Evolutionary conservation across 2,888 invertebrate species (phyloP).

Genomic region (Dascillus cervinus): DNA sequence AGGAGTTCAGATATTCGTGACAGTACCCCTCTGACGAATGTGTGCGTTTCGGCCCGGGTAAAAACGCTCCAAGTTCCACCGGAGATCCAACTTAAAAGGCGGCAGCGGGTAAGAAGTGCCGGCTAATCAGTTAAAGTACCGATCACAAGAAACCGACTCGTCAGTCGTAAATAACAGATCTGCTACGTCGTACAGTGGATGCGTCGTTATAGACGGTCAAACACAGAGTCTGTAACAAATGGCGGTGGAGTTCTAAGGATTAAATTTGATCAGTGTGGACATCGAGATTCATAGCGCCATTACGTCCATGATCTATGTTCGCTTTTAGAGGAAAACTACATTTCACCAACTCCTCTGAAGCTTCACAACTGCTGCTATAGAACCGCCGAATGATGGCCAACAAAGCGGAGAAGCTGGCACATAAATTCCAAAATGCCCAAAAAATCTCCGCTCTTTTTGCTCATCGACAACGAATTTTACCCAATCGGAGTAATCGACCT

Average conservation of each 20-base stretch:
- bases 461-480: too few species aligned
- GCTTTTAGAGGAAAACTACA: conserved; percentile 39
- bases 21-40: conserved; percentile 9
- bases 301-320: conserved; percentile 43
- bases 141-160: conserved; percentile 23
- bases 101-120: too few species aligned
- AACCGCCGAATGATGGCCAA: conserved; percentile 25
- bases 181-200: conserved; percentile 24
- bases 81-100: conserved; percentile 8
- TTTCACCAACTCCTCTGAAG: conserved; percentile 25
- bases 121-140: conserved; percentile 25
- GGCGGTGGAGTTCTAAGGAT: conserved; percentile 39
- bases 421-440: too few species aligned
- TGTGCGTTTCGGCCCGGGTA: conserved; percentile 5
- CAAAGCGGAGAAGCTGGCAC: too few species aligned
- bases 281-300: conserved; percentile 47
- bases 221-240: conserved; percentile 28
- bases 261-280: conserved; percentile 47
- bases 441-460: too few species aligned
- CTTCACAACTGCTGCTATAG: conserved; percentile 24
- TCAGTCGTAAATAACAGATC: conserved; percentile 24
- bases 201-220: conserved; percentile 34
- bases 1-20: conserved; percentile 18
- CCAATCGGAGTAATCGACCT: too few species aligned
- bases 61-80: conserved; percentile 5